Conservation (phyloP, 2,797 vertebrate species). For the Semotilus atromaculatus region DNA sequence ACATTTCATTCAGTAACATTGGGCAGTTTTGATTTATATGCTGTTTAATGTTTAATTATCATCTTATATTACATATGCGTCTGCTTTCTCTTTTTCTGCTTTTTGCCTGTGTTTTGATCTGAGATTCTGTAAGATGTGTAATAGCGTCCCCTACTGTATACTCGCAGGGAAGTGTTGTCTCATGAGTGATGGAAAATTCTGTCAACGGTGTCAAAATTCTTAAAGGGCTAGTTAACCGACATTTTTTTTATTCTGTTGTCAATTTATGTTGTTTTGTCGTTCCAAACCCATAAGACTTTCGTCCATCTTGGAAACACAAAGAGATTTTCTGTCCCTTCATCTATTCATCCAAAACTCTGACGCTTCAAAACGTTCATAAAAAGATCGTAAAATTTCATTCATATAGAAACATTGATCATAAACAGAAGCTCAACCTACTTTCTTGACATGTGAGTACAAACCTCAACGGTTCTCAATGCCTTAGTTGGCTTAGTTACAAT, state of each 20-base stretch:
- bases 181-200: too few species aligned
- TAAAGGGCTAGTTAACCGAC: background rate
- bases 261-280: background rate
- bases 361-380: background rate
- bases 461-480: background rate
- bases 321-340: background rate
- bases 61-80: background rate
- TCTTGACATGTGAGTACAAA: background rate
- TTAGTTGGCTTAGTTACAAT: too few species aligned
- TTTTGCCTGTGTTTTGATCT: background rate
- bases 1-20: background rate
- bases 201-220: background rate
- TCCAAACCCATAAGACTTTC: background rate
- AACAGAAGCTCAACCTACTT: background rate
- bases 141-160: background rate
- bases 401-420: background rate
- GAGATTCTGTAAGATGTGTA: background rate
- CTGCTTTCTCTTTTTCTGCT: background rate
- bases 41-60: background rate
- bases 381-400: background rate
- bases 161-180: too few species aligned
- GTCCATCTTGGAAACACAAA: background rate
- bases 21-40: background rate
- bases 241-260: background rate
- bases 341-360: background rate